Evolutionary conservation across 2,888 invertebrate genomes (phyloP).

Genomic region (Nemurella pictetii): DNA sequence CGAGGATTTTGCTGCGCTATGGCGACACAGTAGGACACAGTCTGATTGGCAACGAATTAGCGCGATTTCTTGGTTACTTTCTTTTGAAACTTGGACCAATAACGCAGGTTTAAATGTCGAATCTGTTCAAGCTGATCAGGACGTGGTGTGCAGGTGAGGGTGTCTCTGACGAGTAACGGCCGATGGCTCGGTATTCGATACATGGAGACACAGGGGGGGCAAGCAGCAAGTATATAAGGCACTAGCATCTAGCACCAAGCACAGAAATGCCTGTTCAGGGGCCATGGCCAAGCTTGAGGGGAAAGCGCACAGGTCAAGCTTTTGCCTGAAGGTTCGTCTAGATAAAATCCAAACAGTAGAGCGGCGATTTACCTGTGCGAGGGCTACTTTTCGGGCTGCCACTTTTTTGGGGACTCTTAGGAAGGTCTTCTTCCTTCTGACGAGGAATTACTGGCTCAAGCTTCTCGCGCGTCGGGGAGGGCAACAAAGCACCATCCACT

Average conservation of each 20-base stretch:
- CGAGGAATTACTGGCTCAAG: slow-evolving; percentile 68
- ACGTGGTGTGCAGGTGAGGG: too few species aligned
- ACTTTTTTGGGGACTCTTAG: slow-evolving; percentile 56
- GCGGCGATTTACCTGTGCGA: slow-evolving; percentile 50
- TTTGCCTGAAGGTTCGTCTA: neutral
- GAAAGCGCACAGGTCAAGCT: neutral
- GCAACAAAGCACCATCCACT: slow-evolving; percentile 68
- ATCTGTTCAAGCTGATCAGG: too few species aligned
- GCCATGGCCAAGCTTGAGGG: neutral
- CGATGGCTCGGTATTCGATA: too few species aligned
- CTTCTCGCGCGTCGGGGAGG: slow-evolving; percentile 72
- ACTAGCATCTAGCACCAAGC: neutral
- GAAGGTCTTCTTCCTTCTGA: slow-evolving; percentile 58
- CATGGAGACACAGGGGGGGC: too few species aligned
- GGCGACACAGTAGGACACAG: too few species aligned
- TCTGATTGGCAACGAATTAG: too few species aligned
- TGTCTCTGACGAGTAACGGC: too few species aligned
- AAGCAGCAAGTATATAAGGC: neutral
- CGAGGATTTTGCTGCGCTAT: too few species aligned
- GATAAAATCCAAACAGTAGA: neutral
- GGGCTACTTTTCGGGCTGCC: slow-evolving; percentile 63
- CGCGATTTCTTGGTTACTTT: too few species aligned
- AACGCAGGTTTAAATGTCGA: too few species aligned
- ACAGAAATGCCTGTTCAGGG: neutral
- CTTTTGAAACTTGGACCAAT: too few species aligned